Conservation (phyloP, 2,113 vertebrate species). For the Shinisaurus crocodilurus region DNA sequence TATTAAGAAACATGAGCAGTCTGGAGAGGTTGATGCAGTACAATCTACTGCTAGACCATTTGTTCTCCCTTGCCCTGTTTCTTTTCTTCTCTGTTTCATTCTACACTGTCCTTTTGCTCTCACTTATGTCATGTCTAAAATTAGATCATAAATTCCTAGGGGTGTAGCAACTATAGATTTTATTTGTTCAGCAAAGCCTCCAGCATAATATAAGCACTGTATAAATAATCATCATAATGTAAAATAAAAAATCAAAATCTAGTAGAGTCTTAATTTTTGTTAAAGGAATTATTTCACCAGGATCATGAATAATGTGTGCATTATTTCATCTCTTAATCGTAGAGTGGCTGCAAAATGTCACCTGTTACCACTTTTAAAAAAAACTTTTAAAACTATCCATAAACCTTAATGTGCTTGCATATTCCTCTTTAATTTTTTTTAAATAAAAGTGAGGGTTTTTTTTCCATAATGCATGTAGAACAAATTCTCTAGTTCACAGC, state of each 20-base stretch:
- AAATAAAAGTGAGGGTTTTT: neutral
- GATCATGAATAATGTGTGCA: neutral
- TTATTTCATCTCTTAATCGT: constrained; percentile 17
- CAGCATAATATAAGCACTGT: neutral
- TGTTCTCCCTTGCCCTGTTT: neutral
- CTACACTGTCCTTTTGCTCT: neutral
- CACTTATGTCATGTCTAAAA: neutral
- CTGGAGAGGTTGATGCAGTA: neutral
- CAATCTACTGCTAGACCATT: neutral
- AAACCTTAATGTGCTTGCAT: neutral
- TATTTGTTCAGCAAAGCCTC: constrained; percentile 21
- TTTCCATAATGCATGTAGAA: neutral
- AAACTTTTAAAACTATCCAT: neutral
- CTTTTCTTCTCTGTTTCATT: neutral
- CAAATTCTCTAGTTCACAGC: neutral
- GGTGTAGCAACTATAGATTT: neutral
- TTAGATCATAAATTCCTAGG: constrained; percentile 33
- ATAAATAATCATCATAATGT: constrained; percentile 14
- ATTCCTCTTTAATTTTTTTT: neutral
- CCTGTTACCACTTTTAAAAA: neutral
- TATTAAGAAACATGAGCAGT: neutral
- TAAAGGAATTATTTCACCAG: neutral
- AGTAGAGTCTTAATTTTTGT: neutral
- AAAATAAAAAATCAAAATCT: constrained; percentile 16
- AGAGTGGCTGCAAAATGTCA: neutral